These are phyloP conservation scores for Agrochola lychnidis DNA, from an alignment of 2,888 invertebrate genomes.

Conservation along the genomic window DNA sequence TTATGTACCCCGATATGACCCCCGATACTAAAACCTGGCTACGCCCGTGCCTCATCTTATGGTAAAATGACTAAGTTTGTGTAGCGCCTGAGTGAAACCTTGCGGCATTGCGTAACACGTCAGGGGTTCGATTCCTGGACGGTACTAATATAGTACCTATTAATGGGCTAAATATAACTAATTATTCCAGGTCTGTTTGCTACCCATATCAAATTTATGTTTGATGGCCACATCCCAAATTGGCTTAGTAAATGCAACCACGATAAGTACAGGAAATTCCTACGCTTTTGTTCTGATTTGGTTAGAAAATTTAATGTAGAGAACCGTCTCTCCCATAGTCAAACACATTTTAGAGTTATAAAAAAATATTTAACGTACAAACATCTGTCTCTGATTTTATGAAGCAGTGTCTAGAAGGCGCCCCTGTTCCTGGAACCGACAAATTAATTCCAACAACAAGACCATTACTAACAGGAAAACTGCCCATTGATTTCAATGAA, in stretches of 20 bases:
- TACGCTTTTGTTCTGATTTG: neutral
- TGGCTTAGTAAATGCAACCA: neutral
- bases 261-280: neutral
- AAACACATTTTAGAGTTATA: neutral
- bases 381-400: neutral
- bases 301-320: neutral
- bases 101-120: neutral
- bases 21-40: too few relatives aligned
- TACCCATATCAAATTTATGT: neutral
- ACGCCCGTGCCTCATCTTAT: too few relatives aligned
- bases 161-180: neutral
- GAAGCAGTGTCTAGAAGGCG: neutral
- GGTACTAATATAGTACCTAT: neutral
- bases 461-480: constrained; percentile 55
- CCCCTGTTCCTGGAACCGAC: neutral
- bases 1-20: too few relatives aligned
- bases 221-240: neutral
- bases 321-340: neutral
- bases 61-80: neutral
- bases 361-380: too few relatives aligned
- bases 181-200: neutral
- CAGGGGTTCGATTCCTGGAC: neutral
- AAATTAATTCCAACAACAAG: constrained; percentile 39
- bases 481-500: constrained; percentile 44
- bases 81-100: neutral